Base-by-base conservation (phyloP, 1,140 invertebrate genomes). In the Mercenaria mercenaria region DNA sequence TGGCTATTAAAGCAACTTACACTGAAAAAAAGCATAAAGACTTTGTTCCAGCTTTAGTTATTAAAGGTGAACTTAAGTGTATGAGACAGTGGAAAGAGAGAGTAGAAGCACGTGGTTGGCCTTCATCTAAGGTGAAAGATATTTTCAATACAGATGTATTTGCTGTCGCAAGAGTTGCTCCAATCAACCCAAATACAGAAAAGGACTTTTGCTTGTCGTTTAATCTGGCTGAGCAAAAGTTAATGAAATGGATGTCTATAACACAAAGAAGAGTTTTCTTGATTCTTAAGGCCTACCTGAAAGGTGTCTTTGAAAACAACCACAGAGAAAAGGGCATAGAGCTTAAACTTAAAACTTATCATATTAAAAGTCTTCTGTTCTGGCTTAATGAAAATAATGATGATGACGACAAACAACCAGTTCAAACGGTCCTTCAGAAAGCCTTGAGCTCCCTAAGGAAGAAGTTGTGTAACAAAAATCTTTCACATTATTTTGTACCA, bases 131-230 rank as follows among this genome's bases (percentile, higher is more conserved):
- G 29, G 50, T 79, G 13, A 34, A 79, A 11, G 50, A 56, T 8
- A 79, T 79, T 37, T 52, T 26, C 29, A 56, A 26, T 10, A 34
- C 47, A 23, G 29, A 79, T 37, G 15, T 79, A 23, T 79, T 79
- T 56, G 76, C 56, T 13, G 76, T 56, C 0, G 43, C 76, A 32
- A 79, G 29, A 34, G 50, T 37, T 0, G 32, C 76, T 20, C 76
- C 76, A 23, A 56, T 79, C 20, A 37, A 79, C 32, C 50, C 76
- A 37, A 47, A 79, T 10, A 1, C 3, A 23, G 76, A 56, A 13
- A 50, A 23, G 18, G 76, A 79, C 23, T 79, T 79, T 56, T 79
- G 76, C 23, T 50, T 79, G 29, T 79, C 76, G 15, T 79, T 79
- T 34, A 79, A 79, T 39, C 26, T 52, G 11, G 50, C 76, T 0